These are phyloP conservation scores for Monarcha castaneiventris DNA, from an alignment of 2,113 vertebrate species.

Conservation along the genomic window DNA sequence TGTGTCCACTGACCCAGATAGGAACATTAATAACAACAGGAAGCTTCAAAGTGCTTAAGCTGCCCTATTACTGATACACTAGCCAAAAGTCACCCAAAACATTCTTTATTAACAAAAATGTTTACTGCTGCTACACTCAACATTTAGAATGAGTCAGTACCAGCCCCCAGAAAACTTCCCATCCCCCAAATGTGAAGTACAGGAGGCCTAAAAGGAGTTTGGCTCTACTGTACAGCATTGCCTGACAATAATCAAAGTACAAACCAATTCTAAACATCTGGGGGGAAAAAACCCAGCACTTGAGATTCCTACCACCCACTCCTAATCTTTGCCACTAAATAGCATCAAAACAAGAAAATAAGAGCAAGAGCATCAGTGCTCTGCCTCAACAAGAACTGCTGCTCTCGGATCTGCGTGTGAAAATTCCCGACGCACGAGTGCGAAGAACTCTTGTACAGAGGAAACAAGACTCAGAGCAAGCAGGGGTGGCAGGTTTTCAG, in stretches of 20 bases:
- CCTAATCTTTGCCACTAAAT: neutral
- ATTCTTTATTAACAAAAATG: neutral
- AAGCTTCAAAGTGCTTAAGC: neutral
- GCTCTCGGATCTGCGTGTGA: fast-evolving
- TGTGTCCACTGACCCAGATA: neutral
- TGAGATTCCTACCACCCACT: neutral
- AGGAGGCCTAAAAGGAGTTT: neutral
- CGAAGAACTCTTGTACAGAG: neutral
- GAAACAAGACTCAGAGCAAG: neutral
- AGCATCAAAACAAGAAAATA: conserved; percentile 1
- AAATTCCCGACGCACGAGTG: neutral
- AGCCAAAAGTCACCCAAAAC: conserved; percentile 10
- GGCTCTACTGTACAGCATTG: neutral
- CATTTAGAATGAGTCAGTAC: neutral
- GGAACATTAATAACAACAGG: neutral
- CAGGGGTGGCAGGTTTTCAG: neutral
- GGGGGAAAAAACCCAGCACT: neutral
- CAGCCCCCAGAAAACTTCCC: neutral
- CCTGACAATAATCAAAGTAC: neutral
- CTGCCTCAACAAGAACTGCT: neutral
- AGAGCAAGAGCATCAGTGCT: neutral
- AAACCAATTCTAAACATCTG: neutral
- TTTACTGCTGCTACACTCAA: conserved; percentile 11
- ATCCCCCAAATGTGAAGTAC: neutral
- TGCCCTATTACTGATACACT: neutral